Base-by-base conservation (phyloP, 2,113 vertebrate genomes). In the Dryoscopus gambensis region DNA sequence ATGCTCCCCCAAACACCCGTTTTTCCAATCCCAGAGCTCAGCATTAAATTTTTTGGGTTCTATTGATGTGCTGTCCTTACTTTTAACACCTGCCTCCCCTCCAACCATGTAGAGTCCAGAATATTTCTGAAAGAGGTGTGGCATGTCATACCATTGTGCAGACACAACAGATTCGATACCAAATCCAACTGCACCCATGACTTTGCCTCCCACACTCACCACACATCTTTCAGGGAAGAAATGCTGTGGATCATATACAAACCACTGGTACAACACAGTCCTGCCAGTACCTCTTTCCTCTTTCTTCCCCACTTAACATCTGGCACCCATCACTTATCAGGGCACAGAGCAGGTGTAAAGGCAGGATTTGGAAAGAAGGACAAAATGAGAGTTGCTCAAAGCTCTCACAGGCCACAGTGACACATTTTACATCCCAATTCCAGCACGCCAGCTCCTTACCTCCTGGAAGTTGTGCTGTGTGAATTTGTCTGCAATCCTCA, bases 391-490 rank as follows among this genome's bases (percentile, higher is more conserved):
- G 49, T 0, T 76, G 55, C 70, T 22, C 57, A 49, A 80, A 37
- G 73, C 63, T 56, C 83, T 56, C 62, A 21, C 8, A n/a, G 75
- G 52, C 27, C 60, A 63, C 2, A 0, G 3, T 44, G 49, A 57
- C 1, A 6, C 1, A 2, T 44, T 73, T 84, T 6, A 23, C 37
- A 47, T 20, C 49, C 6, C 37, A 46, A 44, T 18, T 42, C 28
- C n/a, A 93, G 56, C 31, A 86, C 1, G 2, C 10, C 13, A 50
- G 83, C 57, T 37, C 87, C 97, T 98, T 96, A 99, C 99, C 99
- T 99, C 99, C 93, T 99, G 99, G 94, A 99, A 99, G 95, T 99
- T 99, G 97, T 99, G 99, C 79, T 99, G 99, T 5, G 99, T 99
- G 97, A 99, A 99, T 94, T 99, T 99, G 98, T 99, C 99, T 17